A percentile compares a stretch with the other conserved stretches of the same genome.
Conservation (phyloP, 2,888 invertebrate species). For the Aethes cnicana region DNA sequence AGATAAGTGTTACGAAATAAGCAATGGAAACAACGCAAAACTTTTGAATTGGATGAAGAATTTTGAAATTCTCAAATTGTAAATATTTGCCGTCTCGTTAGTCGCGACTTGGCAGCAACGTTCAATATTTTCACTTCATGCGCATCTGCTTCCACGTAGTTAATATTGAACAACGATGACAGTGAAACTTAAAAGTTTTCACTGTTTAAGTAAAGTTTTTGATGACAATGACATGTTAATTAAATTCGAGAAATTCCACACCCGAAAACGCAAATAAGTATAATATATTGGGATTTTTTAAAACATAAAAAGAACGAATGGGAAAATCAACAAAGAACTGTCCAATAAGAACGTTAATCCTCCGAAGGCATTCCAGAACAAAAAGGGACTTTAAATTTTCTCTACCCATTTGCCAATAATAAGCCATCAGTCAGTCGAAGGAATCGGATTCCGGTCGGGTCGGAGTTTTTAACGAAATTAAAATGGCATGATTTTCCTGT, state of each 20-base stretch:
- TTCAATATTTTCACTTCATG: conserved; percentile 28
- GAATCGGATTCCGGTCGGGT: conserved; percentile 43
- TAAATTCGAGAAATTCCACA: no score
- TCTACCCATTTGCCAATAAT: conserved; percentile 39
- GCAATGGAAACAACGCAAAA: background rate
- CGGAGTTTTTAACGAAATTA: conserved; percentile 65
- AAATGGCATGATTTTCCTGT: conserved; percentile 59
- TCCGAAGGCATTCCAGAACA: conserved; percentile 17
- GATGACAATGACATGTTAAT: no score
- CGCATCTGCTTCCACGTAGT: conserved; percentile 24
- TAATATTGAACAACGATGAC: conserved; percentile 26
- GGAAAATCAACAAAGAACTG: conserved; percentile 11
- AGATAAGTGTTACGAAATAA: no score
- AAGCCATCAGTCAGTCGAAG: conserved; percentile 42
- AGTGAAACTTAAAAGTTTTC: background rate
- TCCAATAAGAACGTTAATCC: conserved; percentile 23
- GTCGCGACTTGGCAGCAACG: background rate
- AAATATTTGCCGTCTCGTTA: background rate
- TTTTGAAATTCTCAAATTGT: no score
- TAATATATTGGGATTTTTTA: no score
- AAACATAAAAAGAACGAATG: background rate
- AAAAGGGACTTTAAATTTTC: conserved; percentile 26
- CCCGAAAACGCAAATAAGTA: no score
- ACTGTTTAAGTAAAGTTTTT: no score
- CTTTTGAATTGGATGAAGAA: no score